phyloP scores from a whole-genome alignment of 2,888 invertebrate species.

The Cosmopolites sordidus region DNA sequence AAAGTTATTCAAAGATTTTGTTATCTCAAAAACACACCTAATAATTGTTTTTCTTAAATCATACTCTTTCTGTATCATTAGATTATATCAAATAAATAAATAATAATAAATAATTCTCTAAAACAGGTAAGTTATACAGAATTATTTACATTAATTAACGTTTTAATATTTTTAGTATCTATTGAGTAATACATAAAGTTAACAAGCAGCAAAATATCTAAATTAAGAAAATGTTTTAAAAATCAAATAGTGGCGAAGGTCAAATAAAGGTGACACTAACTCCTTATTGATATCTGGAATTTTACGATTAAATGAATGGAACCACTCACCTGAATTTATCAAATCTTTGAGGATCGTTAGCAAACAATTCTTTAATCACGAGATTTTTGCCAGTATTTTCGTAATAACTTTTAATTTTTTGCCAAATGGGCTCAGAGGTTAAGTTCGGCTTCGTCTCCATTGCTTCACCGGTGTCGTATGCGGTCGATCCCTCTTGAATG shows the following conservation, averaged over 20 bases:
- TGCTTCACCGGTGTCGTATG: conserved; percentile 18
- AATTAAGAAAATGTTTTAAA: not conserved
- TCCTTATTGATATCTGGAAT: not conserved
- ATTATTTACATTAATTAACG: too few relatives aligned
- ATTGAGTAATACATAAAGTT: too few relatives aligned
- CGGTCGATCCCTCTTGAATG: not conserved
- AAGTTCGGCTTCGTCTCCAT: conserved; percentile 56
- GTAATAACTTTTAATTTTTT: conserved; percentile 72
- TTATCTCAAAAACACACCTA: too few relatives aligned
- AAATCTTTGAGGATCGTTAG: conserved; percentile 76
- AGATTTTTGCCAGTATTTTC: conserved; percentile 67
- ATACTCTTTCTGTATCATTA: too few relatives aligned
- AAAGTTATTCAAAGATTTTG: too few relatives aligned
- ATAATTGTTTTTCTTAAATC: too few relatives aligned
- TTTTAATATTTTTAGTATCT: too few relatives aligned
- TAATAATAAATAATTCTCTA: too few relatives aligned
- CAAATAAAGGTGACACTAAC: conserved; percentile 29
- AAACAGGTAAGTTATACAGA: too few relatives aligned
- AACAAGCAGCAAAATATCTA: not conserved
- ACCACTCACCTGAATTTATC: conserved; percentile 82
- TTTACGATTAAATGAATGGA: not conserved
- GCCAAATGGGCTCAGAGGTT: conserved; percentile 65
- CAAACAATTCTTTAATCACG: conserved; percentile 79
- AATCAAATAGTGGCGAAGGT: conserved; percentile 17
- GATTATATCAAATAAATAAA: too few relatives aligned